Evolutionary conservation across 1,140 invertebrate genomes (phyloP).

Genomic region (Leptopilina clavipes): DNA sequence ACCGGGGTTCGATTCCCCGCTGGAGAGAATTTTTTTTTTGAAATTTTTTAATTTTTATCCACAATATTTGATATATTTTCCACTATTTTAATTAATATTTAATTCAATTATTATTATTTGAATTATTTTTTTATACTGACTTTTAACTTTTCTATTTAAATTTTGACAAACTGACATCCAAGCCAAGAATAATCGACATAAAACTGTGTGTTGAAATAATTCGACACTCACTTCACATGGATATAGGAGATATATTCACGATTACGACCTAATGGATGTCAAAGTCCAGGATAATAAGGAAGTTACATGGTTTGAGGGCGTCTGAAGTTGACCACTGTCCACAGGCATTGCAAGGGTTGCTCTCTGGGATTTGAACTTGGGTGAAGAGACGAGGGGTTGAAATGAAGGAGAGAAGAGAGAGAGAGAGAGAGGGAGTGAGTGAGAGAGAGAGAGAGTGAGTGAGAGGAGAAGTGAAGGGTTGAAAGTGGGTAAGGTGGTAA

Average conservation of each 20-base stretch:
- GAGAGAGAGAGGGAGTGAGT: not conserved
- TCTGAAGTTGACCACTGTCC: slow-evolving; percentile 52
- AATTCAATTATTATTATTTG: too few species aligned
- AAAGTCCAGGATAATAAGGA: slow-evolving; percentile 49
- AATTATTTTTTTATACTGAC: too few species aligned
- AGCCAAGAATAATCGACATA: too few species aligned
- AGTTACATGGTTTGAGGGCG: slow-evolving; percentile 47
- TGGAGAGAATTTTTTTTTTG: too few species aligned
- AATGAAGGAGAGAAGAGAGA: slow-evolving; percentile 38
- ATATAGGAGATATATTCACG: slow-evolving; percentile 44
- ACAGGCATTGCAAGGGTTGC: slow-evolving; percentile 45
- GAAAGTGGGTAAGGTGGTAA: not conserved
- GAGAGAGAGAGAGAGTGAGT: not conserved
- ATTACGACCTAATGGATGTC: slow-evolving; percentile 50
- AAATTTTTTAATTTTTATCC: too few species aligned
- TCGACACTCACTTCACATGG: slow-evolving; percentile 38
- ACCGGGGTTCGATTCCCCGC: not conserved
- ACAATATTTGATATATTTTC: too few species aligned
- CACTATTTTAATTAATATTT: not conserved
- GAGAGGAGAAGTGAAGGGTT: not conserved
- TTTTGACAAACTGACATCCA: too few species aligned
- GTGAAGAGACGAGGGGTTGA: slow-evolving; percentile 38
- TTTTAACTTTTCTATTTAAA: too few species aligned
- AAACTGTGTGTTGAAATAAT: too few species aligned
- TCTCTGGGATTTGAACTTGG: slow-evolving; percentile 42